These are phyloP conservation scores for Arenaria interpres DNA, from an alignment of 2,113 vertebrate genomes.

Conservation along the genomic window DNA sequence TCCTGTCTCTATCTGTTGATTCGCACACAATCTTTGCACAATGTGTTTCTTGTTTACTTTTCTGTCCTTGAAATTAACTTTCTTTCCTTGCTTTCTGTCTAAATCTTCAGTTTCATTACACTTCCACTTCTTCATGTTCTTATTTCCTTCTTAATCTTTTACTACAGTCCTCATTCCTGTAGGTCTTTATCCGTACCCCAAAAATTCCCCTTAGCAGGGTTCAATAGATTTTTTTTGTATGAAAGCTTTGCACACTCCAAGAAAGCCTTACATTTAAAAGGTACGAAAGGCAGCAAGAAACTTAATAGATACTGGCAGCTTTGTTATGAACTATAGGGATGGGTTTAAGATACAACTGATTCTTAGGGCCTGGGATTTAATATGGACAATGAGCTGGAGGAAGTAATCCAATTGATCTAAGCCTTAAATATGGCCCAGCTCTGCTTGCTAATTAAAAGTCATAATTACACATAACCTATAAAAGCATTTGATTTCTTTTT, in stretches of 20 bases:
- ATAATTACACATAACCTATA: slow-evolving; percentile 8
- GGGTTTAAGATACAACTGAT: neutral
- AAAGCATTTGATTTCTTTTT: slow-evolving; percentile 50
- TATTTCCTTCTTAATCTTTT: neutral
- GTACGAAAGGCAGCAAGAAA: neutral
- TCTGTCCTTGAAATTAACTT: neutral
- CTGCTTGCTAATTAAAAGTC: slow-evolving; percentile 18
- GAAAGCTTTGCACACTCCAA: neutral
- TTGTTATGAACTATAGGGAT: neutral
- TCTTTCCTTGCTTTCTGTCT: neutral
- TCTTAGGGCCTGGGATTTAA: neutral
- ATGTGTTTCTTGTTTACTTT: neutral
- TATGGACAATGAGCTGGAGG: neutral
- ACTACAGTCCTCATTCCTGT: neutral
- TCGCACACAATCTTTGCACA: neutral
- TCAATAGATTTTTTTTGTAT: neutral
- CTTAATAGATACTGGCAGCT: neutral
- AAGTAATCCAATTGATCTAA: slow-evolving; percentile 9
- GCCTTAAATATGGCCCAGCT: neutral
- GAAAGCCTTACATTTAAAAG: neutral
- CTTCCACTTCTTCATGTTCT: neutral
- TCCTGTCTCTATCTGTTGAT: neutral
- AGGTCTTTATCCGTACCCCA: neutral
- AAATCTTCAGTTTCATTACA: neutral
- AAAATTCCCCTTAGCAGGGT: neutral